Conservation (phyloP, 2,113 vertebrate genomes). For the Sterna hirundo region DNA sequence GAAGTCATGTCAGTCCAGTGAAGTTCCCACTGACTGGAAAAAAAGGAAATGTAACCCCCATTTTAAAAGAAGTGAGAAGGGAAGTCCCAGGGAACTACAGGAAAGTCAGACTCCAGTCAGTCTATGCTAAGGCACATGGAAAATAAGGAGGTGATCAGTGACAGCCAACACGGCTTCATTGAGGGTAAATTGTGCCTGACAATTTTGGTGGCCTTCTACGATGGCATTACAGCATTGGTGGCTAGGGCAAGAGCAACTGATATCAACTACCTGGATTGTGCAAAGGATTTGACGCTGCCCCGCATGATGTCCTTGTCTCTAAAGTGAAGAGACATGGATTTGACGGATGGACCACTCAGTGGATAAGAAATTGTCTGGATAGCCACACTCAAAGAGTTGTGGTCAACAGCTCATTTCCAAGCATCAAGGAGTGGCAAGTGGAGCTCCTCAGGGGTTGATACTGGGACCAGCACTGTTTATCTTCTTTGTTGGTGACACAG, state of each 20-base stretch:
- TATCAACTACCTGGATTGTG: neutral
- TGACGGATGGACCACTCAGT: neutral
- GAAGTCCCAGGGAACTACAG: neutral
- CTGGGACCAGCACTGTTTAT: neutral
- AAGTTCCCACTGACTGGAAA: neutral
- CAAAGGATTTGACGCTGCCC: neutral
- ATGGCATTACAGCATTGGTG: neutral
- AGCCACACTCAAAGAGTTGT: neutral
- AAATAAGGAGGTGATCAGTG: neutral
- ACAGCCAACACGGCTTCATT: neutral
- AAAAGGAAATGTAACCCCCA: neutral
- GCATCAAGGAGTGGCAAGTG: neutral
- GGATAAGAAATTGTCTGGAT: neutral
- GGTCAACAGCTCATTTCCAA: neutral
- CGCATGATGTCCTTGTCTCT: neutral
- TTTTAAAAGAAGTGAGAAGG: neutral
- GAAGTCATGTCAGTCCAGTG: neutral
- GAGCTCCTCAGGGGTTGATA: neutral
- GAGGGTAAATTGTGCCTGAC: neutral
- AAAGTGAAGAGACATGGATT: neutral
- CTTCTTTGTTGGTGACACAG: neutral
- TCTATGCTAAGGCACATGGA: neutral
- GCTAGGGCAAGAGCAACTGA: neutral
- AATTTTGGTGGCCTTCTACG: neutral
- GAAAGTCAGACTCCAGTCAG: neutral